Base-by-base conservation (phyloP, 2,888 invertebrate species). In the Parnassius orleans region DNA sequence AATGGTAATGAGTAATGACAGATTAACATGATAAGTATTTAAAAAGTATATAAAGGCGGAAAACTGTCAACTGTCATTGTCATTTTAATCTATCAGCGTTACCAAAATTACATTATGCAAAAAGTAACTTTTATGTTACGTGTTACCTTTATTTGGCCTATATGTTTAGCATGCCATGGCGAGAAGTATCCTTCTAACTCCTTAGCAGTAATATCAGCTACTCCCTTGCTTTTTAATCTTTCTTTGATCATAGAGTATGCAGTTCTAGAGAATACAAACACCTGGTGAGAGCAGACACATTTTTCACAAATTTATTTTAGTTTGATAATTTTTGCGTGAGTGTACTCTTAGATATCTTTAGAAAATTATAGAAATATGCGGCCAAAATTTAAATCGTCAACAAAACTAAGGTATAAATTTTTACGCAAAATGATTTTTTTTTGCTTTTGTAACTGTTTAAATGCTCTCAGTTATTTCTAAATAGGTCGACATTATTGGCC, bases 101-200 rank as follows among this genome's bases (percentile, higher is more conserved):
- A 42, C 44, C 15, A 42, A 46, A 47, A 41, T 56, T 19, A 56
- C 56, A 56, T 14, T 56, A 19, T 3, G n/a, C 12, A 42, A 44
- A 12, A 57, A 42, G 10, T 41, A 42, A 43, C n/a, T 57, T 41
- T 41, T 57, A 57, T 47, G n/a, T 44, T 47, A 41, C 48, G 19
- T 68, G 53, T 84, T 91, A 91, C 95, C 85, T 95, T 94, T 53
- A 95, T 95, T 72, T 94, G 93, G 54, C 96, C 96, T 84, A 96
- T 94, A 84, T 97, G 96, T 73, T 96, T 96, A 59, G 96, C 96
- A 79, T 96, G 95, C 95, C 96, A 96, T 48, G 97, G 97, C 55
- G 96, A 96, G 86, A 97, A 97, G 78, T 95, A 96, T 69, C 95
- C 95, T 75, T 94, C 94, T 70, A 97, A 85, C 81, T 97, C 97